Conservation (phyloP, 2,113 vertebrate genomes). For the Microcebus tavaratra region DNA sequence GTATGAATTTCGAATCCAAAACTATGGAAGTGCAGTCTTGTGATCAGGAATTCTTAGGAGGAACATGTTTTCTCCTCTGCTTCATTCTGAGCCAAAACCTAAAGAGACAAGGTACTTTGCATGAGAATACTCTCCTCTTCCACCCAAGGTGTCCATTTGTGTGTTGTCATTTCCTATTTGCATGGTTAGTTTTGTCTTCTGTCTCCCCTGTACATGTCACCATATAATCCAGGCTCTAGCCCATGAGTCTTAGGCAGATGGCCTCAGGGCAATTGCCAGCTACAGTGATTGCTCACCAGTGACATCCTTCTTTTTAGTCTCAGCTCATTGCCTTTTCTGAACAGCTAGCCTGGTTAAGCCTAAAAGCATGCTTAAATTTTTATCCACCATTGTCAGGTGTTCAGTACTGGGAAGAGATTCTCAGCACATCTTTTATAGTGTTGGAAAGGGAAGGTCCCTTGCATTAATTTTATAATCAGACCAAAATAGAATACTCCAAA, state of each 20-base stretch:
- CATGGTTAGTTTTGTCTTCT: neutral
- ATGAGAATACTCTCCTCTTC: neutral
- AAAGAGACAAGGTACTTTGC: neutral
- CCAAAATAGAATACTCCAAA: slow-evolving; percentile 32
- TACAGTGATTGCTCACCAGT: neutral
- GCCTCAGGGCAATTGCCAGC: neutral
- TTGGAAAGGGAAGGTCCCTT: neutral
- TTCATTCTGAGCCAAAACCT: neutral
- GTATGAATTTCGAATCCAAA: neutral
- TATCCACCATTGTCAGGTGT: neutral
- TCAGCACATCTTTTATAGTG: neutral
- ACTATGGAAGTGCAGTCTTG: neutral
- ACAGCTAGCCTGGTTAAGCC: neutral
- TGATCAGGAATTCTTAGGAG: neutral
- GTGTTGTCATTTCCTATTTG: neutral
- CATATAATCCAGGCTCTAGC: neutral
- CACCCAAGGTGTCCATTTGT: neutral
- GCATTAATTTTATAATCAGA: slow-evolving; percentile 3
- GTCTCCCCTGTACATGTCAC: rapidly evolving
- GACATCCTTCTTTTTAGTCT: neutral
- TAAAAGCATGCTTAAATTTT: neutral
- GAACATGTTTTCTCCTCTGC: neutral
- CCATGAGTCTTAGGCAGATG: neutral
- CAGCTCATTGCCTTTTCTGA: neutral
- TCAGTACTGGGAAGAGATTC: neutral